These are phyloP conservation scores for Galerucella pusilla DNA, from an alignment of 2,888 invertebrate genomes.

Conservation along the genomic window DNA sequence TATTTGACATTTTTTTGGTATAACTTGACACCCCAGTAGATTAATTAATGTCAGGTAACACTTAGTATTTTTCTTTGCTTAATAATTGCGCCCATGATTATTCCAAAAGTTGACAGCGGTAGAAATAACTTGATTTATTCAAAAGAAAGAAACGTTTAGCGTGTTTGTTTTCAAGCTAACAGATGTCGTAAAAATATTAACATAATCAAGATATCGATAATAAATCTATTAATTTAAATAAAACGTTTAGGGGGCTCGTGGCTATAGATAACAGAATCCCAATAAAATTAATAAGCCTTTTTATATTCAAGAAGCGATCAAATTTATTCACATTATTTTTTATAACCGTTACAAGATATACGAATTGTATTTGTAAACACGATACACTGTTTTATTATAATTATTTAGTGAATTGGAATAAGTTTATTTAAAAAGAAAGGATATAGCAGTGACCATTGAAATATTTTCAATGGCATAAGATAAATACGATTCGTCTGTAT, in stretches of 20 bases:
- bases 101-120: not conserved
- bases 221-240: not conserved
- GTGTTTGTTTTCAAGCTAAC: not conserved
- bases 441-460: too few species aligned
- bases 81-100: too few species aligned
- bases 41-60: not conserved
- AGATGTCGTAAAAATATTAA: not conserved
- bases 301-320: constrained; percentile 4
- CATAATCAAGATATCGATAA: not conserved
- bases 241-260: not conserved
- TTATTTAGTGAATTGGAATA: too few species aligned
- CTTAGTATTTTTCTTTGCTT: too few species aligned
- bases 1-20: too few species aligned
- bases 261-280: not conserved
- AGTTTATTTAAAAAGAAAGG: too few species aligned
- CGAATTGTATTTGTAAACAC: too few species aligned
- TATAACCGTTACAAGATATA: not conserved
- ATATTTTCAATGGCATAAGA: too few species aligned
- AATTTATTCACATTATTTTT: not conserved
- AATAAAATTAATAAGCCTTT: not conserved
- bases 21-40: not conserved
- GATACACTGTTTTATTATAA: too few species aligned
- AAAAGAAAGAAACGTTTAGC: not conserved
- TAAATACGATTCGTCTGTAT: too few species aligned
- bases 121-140: not conserved